Evolutionary conservation across 1,140 invertebrate species (phyloP), one percentile per base, ranked within the genome.

Genomic region (Ephestia elutella): DNA sequence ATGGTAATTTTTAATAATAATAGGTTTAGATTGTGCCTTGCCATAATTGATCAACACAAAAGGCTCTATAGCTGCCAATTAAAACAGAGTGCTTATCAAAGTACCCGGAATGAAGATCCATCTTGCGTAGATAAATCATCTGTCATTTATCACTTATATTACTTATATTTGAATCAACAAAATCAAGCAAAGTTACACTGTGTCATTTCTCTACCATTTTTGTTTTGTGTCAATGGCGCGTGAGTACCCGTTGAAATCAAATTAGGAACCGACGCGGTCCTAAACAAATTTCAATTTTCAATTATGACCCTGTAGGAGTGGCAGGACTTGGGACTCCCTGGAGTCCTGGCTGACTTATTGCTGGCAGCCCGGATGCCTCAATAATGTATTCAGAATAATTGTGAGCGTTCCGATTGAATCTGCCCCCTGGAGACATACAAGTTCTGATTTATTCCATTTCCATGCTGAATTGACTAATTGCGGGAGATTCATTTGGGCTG

Each of bases 221-320:
- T 44, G 10, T 15, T 44, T 44, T 44, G n/a, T 17, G 13, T 2
- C 32, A 73, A 83, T 80, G 82, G 78, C 68, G 69, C 71, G 62
- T 65, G 68, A 75, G 62, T 66, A 70, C 71, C 73, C 74, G 60
- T 71, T 73, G 64, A 75, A 83, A 84, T 85, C 71, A 73, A 86
- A 87, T 86, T 83, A 87, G 75, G 64, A 73, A 68, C 77, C 70
- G 63, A 67, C 70, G 71, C 75, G 73, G 76, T 82, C 82, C 85
- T 86, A 85, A 85, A 86, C 80, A 87, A 87, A 87, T 87, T 86
- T 85, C 81, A 86, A 84, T 86, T 86, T 84, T 81, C 84, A 87
- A 86, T 86, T 87, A 86, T 79, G 70, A 67, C 65, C 71, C 70
- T 70, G 71, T 65, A 74, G 68, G 63, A 75, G 66, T 71, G 68